A percentile compares a stretch with the other conserved stretches of the same genome.
These are phyloP conservation scores for Nematopogon swammerdamellus DNA, from an alignment of 2,888 invertebrate genomes.

Conservation along the genomic window DNA sequence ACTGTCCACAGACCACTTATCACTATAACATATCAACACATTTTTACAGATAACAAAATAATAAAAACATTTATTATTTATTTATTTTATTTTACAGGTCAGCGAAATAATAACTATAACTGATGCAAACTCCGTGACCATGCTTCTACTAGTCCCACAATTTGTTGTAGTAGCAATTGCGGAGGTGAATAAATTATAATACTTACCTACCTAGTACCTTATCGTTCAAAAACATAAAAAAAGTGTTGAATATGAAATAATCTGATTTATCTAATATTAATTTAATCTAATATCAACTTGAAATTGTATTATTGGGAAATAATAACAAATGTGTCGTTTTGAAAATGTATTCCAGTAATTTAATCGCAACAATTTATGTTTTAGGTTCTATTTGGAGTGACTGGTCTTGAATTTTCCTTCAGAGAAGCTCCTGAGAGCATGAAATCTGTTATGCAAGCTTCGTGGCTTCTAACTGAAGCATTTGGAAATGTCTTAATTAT, in stretches of 20 bases:
- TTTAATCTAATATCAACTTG: too few species aligned
- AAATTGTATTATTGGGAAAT: too few species aligned
- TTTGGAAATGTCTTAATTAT: constrained; percentile 83
- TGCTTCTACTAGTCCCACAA: constrained; percentile 78
- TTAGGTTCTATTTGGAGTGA: constrained; percentile 71
- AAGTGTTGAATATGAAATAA: too few species aligned
- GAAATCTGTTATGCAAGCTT: constrained; percentile 82
- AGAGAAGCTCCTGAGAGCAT: constrained; percentile 80
- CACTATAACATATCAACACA: too few species aligned
- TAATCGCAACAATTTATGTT: constrained; percentile 2
- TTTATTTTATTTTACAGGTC: neutral
- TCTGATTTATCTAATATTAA: too few species aligned
- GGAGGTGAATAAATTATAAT: constrained; percentile 66
- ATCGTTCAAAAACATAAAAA: too few species aligned
- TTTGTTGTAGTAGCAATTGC: constrained; percentile 76
- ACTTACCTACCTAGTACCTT: neutral
- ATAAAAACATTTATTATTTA: neutral
- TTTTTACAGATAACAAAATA: neutral
- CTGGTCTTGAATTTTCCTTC: constrained; percentile 86
- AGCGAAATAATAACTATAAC: constrained; percentile 37
- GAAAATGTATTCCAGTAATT: neutral
- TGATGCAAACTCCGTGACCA: constrained; percentile 64
- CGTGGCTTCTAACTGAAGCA: constrained; percentile 79
- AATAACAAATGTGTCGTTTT: too few species aligned
- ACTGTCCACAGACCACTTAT: too few species aligned